A percentile compares a stretch with the other conserved stretches of the same genome.
Evolutionary conservation across 2,113 vertebrate genomes (phyloP).

Genomic region (Sisor rabdophorus): DNA sequence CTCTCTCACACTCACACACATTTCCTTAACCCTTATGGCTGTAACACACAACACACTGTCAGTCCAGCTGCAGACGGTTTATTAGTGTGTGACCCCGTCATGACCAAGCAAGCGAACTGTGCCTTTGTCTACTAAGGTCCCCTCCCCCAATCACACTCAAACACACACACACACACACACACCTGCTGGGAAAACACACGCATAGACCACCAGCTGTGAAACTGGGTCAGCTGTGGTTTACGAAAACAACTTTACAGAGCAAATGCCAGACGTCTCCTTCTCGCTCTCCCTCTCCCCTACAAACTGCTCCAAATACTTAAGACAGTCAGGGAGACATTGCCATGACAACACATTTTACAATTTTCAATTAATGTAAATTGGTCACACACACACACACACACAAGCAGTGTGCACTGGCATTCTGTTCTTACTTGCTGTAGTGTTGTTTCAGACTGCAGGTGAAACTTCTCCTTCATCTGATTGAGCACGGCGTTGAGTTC

Average conservation of each 20-base stretch:
- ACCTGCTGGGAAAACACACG: neutral
- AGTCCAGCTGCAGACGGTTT: slow-evolving; percentile 7
- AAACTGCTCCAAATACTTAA: neutral
- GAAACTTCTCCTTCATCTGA: slow-evolving; percentile 96
- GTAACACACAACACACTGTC: neutral
- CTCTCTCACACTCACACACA: neutral
- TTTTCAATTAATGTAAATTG: neutral
- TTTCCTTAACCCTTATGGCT: neutral
- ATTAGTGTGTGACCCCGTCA: slow-evolving; percentile 51
- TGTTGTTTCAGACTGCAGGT: slow-evolving; percentile 75
- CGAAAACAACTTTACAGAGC: slow-evolving; percentile 46
- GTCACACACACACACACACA: neutral
- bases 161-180: slow-evolving; percentile 16
- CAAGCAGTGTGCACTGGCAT: neutral
- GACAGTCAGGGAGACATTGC: neutral
- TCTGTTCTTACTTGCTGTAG: slow-evolving; percentile 83
- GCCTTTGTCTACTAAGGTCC: slow-evolving; percentile 63
- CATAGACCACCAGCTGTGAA: slow-evolving; percentile 45
- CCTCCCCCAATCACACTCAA: slow-evolving; percentile 44
- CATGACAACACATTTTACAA: neutral
- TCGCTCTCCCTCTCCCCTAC: neutral
- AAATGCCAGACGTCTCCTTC: slow-evolving; percentile 4
- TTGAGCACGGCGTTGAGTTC: slow-evolving; percentile 82
- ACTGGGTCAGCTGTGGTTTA: slow-evolving; percentile 53
- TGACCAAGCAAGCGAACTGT: slow-evolving; percentile 61